A percentile compares a stretch with the other conserved stretches of the same genome.
These are phyloP conservation scores for Rhynchonycteris naso DNA, from an alignment of 2,797 vertebrate genomes.

Conservation along the genomic window DNA sequence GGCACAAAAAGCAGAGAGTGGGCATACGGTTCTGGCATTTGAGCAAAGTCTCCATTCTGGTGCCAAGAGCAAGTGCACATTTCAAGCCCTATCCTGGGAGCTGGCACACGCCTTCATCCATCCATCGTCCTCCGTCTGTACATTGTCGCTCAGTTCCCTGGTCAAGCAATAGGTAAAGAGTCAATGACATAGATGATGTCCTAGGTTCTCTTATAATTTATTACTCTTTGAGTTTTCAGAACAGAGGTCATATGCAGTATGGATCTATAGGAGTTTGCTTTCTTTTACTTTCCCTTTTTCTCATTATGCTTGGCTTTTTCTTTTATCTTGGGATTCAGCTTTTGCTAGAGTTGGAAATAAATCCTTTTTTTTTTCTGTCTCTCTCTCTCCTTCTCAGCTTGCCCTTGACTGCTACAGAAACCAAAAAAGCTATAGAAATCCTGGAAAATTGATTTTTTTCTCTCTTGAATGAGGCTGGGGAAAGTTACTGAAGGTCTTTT, in stretches of 20 bases:
- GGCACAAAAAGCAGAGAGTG: slow-evolving; percentile 49
- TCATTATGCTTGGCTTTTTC: slow-evolving; percentile 66
- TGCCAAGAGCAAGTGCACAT: slow-evolving; percentile 60
- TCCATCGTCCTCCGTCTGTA: slow-evolving; percentile 69
- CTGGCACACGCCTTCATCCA: slow-evolving; percentile 29
- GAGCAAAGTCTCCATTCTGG: not conserved
- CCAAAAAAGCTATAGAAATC: slow-evolving; percentile 56
- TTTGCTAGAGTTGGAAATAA: slow-evolving; percentile 65
- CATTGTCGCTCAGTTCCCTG: not conserved
- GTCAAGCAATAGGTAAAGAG: slow-evolving; percentile 38
- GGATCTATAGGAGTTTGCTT: slow-evolving; percentile 26
- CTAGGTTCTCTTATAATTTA: slow-evolving; percentile 69
- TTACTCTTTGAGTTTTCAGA: slow-evolving; percentile 60
- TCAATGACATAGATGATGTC: slow-evolving; percentile 57
- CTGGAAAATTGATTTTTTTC: slow-evolving; percentile 33
- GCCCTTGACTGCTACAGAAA: slow-evolving; percentile 67
- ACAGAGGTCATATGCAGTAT: slow-evolving; percentile 62
- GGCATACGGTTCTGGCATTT: not conserved
- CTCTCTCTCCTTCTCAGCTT: slow-evolving; percentile 24
- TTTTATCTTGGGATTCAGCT: slow-evolving; percentile 71
- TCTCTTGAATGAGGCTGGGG: not conserved
- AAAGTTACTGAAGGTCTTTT: not conserved
- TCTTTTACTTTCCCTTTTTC: slow-evolving; percentile 37
- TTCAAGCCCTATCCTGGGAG: slow-evolving; percentile 44
- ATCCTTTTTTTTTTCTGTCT: slow-evolving; percentile 20